Percentiles rank a stretch among this genome's conserved stretches.
Conservation (phyloP, 2,113 vertebrate species). For the Platysternon megacephalum region DNA sequence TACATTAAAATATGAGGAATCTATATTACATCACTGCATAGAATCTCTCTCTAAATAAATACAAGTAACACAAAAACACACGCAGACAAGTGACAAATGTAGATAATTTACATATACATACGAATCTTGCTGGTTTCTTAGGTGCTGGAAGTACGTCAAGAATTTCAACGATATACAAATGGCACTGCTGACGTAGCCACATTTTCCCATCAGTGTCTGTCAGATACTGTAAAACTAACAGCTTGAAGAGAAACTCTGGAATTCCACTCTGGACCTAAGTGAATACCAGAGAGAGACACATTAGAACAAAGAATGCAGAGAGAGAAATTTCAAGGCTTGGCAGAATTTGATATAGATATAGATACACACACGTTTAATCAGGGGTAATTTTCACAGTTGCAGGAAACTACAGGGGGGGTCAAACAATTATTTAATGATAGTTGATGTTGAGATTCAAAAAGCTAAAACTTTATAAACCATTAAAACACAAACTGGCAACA, state of each 20-base stretch:
- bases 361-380: background rate
- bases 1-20: background rate
- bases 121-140: constrained; percentile 67
- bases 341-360: background rate
- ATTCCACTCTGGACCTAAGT: constrained; percentile 89
- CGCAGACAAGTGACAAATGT: background rate
- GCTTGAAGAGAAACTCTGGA: constrained; percentile 91
- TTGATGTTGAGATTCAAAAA: background rate
- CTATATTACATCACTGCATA: background rate
- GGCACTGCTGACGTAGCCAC: constrained; percentile 87
- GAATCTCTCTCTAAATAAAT: background rate
- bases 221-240: constrained; percentile 89
- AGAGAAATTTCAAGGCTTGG: background rate
- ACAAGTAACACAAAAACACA: background rate
- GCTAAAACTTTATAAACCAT: background rate
- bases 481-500: background rate
- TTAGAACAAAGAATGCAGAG: background rate
- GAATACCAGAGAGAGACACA: background rate
- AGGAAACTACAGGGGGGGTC: background rate
- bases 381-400: background rate
- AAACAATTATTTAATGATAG: background rate
- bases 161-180: constrained; percentile 92
- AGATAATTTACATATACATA: constrained; percentile 42
- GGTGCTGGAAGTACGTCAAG: constrained; percentile 72
- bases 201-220: constrained; percentile 87